Evolutionary conservation across 1,140 invertebrate genomes (phyloP), one percentile per base, ranked within the genome.

Genomic region (Bombus affinis): DNA sequence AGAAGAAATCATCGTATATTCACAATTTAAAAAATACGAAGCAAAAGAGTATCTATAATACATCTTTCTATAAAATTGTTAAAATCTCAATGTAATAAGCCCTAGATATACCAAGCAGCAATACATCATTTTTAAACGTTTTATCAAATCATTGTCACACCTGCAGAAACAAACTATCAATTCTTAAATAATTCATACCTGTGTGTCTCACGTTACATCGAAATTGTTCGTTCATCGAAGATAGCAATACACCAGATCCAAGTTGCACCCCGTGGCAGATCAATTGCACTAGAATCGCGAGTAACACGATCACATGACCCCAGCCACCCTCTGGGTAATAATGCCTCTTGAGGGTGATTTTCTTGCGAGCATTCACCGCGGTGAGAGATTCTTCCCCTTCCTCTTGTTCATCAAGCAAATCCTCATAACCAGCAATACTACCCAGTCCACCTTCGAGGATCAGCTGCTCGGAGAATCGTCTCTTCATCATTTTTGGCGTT

Each of bases 261-360:
- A 97, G 93, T 89, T 97, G 97, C 47, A 97, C 87, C n/a, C 97
- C 97, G 86, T 97, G 96, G 80, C 96, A 96, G 53, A 97, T 93
- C 25, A 97, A 90, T 82, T 97, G 96, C 53, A 97, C 96, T 12
- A 97, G 90, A 65, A 97, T 95, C 5, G 96, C 96, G 57, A 97
- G 97, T 6, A 95, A 94, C 3, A 97, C 95, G 32, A 98, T 96
- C 59, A 97, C 96, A 96, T 97, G 98, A 8, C 97, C 97, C 97
- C 97, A 98, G 9, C 97, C 97, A 5, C 97, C 97, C 92, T 98
- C 97, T 3, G 97, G 97, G 93, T 97, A 98, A 94, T 97, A 97
- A 92, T 98, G 97, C 57, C 96, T 94, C 76, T 94, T 93, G 22
- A 96, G 94, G 15, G 96, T 96, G 68, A 95, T 89, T 75, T 93